These are phyloP conservation scores for Rousettus madagascariensis DNA, from an alignment of 2,797 vertebrate species.

Conservation along the genomic window DNA sequence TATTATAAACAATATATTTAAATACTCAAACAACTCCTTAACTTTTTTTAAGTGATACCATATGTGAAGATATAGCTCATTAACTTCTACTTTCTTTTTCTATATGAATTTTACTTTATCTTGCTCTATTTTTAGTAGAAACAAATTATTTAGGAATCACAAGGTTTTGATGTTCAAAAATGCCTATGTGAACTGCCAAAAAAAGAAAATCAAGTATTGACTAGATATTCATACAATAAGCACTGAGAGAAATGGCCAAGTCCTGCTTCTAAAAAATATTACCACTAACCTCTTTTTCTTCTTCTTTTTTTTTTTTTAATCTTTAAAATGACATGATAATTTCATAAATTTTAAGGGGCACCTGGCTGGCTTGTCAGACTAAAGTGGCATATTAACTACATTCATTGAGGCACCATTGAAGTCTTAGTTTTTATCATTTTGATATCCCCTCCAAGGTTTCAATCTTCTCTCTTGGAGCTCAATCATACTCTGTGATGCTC, in stretches of 20 bases:
- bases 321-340: conserved; percentile 71
- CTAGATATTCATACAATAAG: conserved; percentile 24
- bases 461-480: conserved; percentile 76
- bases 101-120: conserved; percentile 15
- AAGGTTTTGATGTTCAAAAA: background rate
- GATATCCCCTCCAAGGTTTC: conserved; percentile 67
- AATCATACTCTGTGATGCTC: conserved; percentile 69
- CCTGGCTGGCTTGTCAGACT: conserved; percentile 58
- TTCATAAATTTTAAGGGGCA: conserved; percentile 69
- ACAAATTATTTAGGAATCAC: conserved; percentile 7
- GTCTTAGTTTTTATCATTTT: conserved; percentile 71
- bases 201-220: background rate
- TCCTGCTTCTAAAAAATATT: conserved; percentile 56
- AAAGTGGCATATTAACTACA: conserved; percentile 60
- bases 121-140: conserved; percentile 31
- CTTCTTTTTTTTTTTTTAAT: conserved; percentile 47
- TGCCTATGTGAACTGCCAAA: background rate
- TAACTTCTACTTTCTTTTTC: background rate
- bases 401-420: conserved; percentile 41
- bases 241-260: background rate
- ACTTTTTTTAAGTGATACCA: background rate
- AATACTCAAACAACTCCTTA: conserved; percentile 27
- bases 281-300: conserved; percentile 11
- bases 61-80: background rate
- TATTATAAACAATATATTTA: background rate